Evolutionary conservation across 1,140 invertebrate species (phyloP).

Genomic region (Euborellia annulipes): DNA sequence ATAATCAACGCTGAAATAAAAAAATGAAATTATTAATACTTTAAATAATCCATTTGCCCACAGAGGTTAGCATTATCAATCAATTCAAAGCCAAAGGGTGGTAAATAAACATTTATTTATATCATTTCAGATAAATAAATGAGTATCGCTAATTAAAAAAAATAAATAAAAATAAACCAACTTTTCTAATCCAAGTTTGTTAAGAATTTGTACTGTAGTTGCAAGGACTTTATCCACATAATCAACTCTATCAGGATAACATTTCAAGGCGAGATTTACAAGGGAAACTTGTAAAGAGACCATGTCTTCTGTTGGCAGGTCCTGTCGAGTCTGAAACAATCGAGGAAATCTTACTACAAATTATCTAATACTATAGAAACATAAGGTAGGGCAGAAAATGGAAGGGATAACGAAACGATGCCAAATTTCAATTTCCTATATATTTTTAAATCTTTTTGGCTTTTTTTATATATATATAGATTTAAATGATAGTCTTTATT

Average conservation of each 20-base stretch:
- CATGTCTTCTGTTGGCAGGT: constrained; percentile 93
- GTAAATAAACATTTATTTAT: too few relatives aligned
- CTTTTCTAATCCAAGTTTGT: constrained; percentile 60
- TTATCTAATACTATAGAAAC: neutral
- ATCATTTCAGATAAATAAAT: too few relatives aligned
- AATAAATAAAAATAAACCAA: too few relatives aligned
- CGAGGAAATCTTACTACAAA: too few relatives aligned
- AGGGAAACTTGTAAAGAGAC: constrained; percentile 90
- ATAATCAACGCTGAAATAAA: constrained; percentile 45
- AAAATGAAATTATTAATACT: neutral
- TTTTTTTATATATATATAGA: too few relatives aligned
- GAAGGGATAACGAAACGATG: neutral
- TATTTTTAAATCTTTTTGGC: too few relatives aligned
- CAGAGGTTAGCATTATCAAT: too few relatives aligned
- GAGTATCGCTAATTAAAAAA: too few relatives aligned
- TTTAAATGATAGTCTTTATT: too few relatives aligned
- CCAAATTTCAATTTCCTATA: too few relatives aligned
- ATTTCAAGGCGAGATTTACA: constrained; percentile 88
- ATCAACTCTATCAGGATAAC: constrained; percentile 85
- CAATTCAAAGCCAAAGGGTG: too few relatives aligned
- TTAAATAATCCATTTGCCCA: too few relatives aligned
- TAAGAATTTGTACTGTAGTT: constrained; percentile 74
- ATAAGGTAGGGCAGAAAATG: neutral
- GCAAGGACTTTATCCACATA: constrained; percentile 92
- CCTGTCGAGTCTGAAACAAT: constrained; percentile 56